Percentiles rank a stretch among this genome's conserved stretches.
Conservation (phyloP, 2,797 vertebrate species). For the Ceryle rudis region DNA sequence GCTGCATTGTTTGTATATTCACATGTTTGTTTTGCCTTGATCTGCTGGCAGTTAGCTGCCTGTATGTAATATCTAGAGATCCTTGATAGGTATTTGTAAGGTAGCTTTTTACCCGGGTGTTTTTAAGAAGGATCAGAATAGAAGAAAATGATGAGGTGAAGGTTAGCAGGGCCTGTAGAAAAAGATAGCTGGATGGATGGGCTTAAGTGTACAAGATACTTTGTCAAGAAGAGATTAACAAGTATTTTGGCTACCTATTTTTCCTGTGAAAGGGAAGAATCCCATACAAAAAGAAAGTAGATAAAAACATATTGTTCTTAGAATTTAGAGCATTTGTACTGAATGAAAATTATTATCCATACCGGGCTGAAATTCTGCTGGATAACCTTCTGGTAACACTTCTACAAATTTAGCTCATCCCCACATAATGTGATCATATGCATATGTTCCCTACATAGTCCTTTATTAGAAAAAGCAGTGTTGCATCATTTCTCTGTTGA, state of each 20-base stretch:
- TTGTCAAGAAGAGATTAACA: neutral
- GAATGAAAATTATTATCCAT: neutral
- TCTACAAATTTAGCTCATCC: neutral
- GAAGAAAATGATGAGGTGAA: neutral
- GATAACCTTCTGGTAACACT: neutral
- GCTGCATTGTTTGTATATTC: neutral
- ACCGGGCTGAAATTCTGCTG: neutral
- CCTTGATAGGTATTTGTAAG: neutral
- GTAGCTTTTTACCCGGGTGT: neutral
- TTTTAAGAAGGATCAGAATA: neutral
- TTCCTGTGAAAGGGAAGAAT: neutral
- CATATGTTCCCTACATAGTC: neutral
- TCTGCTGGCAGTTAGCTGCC: neutral
- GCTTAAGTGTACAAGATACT: neutral
- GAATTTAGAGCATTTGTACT: slow-evolving; percentile 14
- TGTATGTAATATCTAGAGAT: neutral
- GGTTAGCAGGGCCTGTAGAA: neutral
- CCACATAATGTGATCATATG: fast-evolving
- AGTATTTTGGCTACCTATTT: neutral
- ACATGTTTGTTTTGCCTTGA: neutral
- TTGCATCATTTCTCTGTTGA: neutral
- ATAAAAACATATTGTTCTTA: slow-evolving; percentile 38
- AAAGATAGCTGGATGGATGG: neutral
- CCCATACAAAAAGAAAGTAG: neutral
- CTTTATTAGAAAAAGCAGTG: neutral